Evolutionary conservation across 1,140 invertebrate genomes (phyloP).

Genomic region (Drosophila willistoni): DNA sequence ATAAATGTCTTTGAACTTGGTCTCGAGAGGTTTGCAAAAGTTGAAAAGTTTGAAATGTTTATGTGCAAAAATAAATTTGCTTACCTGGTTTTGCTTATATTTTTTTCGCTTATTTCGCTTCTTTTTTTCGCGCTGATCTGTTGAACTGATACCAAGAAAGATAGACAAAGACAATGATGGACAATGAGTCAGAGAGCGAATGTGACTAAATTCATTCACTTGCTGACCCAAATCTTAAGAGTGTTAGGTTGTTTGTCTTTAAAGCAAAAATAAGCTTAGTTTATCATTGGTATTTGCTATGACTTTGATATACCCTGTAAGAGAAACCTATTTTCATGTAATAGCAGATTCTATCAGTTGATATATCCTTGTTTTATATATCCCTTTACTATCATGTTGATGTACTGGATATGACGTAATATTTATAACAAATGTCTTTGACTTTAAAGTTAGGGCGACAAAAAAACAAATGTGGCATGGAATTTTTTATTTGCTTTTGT

Average conservation of each 20-base stretch:
- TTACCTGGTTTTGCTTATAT: background rate
- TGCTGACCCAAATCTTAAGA: slow-evolving; percentile 4
- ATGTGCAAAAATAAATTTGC: slow-evolving; percentile 10
- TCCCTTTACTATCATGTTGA: too few relatives aligned
- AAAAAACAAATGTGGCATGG: background rate
- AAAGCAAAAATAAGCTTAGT: background rate
- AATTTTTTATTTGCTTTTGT: slow-evolving; percentile 1
- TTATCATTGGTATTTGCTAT: background rate
- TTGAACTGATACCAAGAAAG: slow-evolving; percentile 2
- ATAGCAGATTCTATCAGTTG: too few relatives aligned
- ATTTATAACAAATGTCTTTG: slow-evolving; percentile 5
- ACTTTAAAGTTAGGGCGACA: too few relatives aligned
- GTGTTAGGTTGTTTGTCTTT: background rate
- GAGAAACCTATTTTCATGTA: too few relatives aligned
- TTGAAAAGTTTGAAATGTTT: slow-evolving; percentile 4
- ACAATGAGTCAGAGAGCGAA: background rate
- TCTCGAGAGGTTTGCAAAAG: background rate
- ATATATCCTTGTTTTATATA: background rate
- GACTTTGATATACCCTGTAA: background rate
- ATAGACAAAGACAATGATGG: background rate
- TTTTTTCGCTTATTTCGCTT: slow-evolving; percentile 7
- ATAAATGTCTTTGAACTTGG: slow-evolving; percentile 11
- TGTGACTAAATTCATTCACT: slow-evolving; percentile 7
- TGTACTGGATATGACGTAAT: background rate
- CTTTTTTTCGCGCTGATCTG: slow-evolving; percentile 5